phyloP scores from a whole-genome alignment of 2,113 vertebrate genomes.

The Xenus cinereus region DNA sequence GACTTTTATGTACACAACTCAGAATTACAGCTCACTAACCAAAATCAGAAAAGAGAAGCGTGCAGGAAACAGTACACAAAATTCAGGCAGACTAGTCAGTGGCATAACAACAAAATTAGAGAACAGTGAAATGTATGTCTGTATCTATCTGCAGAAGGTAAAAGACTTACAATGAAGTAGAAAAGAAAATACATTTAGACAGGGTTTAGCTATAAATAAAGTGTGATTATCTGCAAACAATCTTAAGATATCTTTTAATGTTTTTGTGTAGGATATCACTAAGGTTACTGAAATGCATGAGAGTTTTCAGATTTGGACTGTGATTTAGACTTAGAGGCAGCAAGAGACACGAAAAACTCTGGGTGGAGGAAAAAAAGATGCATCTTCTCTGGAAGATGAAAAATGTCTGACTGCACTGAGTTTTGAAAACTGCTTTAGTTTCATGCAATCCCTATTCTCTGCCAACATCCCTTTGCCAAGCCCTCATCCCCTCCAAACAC shows the following conservation, averaged over 20 bases:
- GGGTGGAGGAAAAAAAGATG: neutral
- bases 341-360: neutral
- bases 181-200: neutral
- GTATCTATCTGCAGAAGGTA: neutral
- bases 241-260: neutral
- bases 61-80: neutral
- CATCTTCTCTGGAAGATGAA: neutral
- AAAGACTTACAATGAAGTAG: neutral
- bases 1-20: neutral
- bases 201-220: neutral
- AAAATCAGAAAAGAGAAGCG: neutral
- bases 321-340: neutral
- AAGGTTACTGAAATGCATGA: neutral
- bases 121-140: neutral
- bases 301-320: neutral
- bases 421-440: neutral
- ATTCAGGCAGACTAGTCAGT: neutral
- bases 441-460: neutral
- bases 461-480: neutral
- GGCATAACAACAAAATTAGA: neutral
- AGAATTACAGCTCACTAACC: neutral
- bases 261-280: neutral
- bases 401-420: neutral
- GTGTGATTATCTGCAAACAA: neutral
- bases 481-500: neutral